These are phyloP conservation scores for Steatornis caripensis DNA, from an alignment of 2,113 vertebrate species.

Conservation along the genomic window DNA sequence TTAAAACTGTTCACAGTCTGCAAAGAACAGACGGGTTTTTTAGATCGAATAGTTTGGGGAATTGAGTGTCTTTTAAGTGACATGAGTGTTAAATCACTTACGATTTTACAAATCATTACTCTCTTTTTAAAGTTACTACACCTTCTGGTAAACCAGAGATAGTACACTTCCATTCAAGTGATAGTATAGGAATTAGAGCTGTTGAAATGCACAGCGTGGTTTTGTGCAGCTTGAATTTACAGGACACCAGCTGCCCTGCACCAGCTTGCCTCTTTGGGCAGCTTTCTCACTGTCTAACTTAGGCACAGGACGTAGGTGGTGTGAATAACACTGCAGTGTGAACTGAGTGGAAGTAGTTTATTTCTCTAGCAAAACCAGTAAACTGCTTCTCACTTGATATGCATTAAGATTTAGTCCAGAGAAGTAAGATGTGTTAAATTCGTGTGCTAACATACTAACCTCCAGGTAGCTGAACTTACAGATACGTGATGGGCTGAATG, in stretches of 20 bases:
- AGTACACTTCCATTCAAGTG: background rate
- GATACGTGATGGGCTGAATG: background rate
- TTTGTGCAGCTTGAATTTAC: background rate
- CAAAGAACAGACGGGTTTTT: background rate
- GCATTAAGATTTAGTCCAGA: background rate
- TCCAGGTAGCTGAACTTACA: background rate
- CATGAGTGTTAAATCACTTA: background rate
- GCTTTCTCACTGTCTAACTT: constrained; percentile 52
- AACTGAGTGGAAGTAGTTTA: constrained; percentile 30
- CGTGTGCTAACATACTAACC: background rate
- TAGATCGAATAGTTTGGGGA: background rate
- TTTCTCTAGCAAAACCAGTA: constrained; percentile 9
- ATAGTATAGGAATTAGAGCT: background rate
- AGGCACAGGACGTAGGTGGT: constrained; percentile 54
- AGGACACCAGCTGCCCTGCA: constrained; percentile 35
- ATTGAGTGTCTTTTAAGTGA: background rate
- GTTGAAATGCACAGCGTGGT: background rate
- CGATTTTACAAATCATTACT: background rate
- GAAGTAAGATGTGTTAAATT: background rate
- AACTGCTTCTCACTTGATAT: constrained; percentile 9
- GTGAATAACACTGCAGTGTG: constrained; percentile 29
- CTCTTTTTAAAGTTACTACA: background rate
- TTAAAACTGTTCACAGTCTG: background rate
- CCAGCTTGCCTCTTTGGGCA: constrained; percentile 54
- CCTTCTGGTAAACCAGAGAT: background rate